phyloP scores from a whole-genome alignment of 2,797 vertebrate genomes.

The Halcyon chelicuti region DNA sequence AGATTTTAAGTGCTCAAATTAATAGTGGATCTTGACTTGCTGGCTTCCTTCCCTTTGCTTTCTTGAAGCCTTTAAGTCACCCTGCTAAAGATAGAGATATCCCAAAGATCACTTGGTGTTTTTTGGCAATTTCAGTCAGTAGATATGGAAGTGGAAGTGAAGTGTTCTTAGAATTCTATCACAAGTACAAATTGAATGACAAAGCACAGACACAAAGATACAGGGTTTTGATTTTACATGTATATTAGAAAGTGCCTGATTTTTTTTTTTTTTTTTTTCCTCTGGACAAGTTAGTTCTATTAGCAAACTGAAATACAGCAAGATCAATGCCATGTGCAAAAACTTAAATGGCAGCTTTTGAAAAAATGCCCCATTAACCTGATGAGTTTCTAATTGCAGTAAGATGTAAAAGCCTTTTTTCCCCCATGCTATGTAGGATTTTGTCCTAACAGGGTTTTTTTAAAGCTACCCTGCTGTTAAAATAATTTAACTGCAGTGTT shows the following conservation, averaged over 20 bases:
- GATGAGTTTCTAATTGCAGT: constrained; percentile 63
- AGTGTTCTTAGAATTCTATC: not conserved
- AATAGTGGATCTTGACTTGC: not conserved
- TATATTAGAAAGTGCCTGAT: not conserved
- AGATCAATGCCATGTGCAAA: constrained; percentile 4
- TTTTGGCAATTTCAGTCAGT: not conserved
- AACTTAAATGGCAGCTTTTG: constrained; percentile 27
- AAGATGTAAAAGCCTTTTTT: constrained; percentile 36
- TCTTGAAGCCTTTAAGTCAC: not conserved
- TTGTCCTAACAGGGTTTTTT: constrained; percentile 1
- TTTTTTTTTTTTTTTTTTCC: not conserved
- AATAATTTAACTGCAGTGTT: constrained; percentile 57
- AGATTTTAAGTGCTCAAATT: not conserved
- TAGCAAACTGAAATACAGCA: not conserved
- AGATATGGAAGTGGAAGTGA: not conserved
- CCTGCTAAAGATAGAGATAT: not conserved
- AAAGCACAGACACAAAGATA: not conserved
- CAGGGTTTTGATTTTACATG: not conserved
- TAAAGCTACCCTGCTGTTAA: constrained; percentile 57
- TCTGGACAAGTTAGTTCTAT: not conserved
- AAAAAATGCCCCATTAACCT: constrained; percentile 50
- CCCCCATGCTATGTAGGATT: not conserved
- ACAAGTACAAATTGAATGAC: not conserved
- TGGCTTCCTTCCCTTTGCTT: not conserved
- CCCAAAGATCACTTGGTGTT: not conserved